A percentile compares a stretch with the other conserved stretches of the same genome.
phyloP scores from a whole-genome alignment of 2,888 invertebrate species.

The Epinotia ramella region DNA sequence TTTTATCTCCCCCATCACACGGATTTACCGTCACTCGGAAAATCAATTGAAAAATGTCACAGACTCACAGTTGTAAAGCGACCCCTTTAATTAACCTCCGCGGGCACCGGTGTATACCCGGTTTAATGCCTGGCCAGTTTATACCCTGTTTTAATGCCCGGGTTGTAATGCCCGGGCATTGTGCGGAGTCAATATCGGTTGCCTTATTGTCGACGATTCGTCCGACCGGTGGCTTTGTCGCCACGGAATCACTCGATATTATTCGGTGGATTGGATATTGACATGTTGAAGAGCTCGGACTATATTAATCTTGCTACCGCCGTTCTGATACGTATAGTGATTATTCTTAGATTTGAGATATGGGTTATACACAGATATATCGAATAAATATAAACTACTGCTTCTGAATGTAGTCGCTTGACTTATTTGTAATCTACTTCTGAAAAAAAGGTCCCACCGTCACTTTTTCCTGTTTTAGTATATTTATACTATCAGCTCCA shows the following conservation, averaged over 20 bases:
- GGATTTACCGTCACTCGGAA: background rate
- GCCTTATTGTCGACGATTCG: slow-evolving; percentile 29
- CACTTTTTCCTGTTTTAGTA: too few species aligned
- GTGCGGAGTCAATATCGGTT: slow-evolving; percentile 31
- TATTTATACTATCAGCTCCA: too few species aligned
- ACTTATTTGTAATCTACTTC: too few species aligned
- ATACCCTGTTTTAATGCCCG: slow-evolving; percentile 22
- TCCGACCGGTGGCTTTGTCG: slow-evolving; percentile 19
- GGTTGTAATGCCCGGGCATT: slow-evolving; percentile 27
- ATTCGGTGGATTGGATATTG: slow-evolving; percentile 21
- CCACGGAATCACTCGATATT: slow-evolving; percentile 18
- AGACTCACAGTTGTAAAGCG: slow-evolving; percentile 21
- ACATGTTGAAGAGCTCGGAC: slow-evolving; percentile 3
- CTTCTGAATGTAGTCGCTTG: too few species aligned
- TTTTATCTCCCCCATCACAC: slow-evolving; percentile 7
- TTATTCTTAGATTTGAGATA: slow-evolving; percentile 1
- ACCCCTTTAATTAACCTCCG: slow-evolving; percentile 34
- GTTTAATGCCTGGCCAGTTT: slow-evolving; percentile 32
- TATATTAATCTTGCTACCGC: slow-evolving; percentile 12
- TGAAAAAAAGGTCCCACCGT: too few species aligned
- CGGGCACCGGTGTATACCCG: slow-evolving; percentile 26
- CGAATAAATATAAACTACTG: background rate
- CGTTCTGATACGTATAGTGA: background rate
- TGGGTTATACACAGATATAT: background rate
- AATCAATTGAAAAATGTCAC: slow-evolving; percentile 36